phyloP scores from a whole-genome alignment of 2,113 vertebrate species.

The Nyctereutes procyonoides region DNA sequence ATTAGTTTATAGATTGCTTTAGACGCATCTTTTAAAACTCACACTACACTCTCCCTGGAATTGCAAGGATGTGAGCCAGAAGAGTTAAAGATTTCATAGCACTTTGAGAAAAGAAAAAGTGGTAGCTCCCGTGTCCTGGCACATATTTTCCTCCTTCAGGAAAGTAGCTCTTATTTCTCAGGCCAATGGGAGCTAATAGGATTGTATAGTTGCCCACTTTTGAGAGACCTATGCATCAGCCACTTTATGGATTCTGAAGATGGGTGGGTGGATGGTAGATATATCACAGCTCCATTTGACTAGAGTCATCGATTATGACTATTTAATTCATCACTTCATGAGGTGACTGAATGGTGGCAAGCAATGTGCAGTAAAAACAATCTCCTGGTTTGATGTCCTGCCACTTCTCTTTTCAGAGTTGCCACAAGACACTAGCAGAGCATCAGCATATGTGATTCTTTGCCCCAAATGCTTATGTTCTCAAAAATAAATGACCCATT shows the following conservation, averaged over 20 bases:
- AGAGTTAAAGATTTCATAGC: background rate
- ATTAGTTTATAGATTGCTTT: background rate
- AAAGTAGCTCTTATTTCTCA: background rate
- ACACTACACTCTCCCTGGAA: background rate
- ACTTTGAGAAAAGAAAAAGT: background rate
- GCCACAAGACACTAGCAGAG: background rate
- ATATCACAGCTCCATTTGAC: background rate
- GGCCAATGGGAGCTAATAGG: background rate
- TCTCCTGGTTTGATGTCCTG: background rate
- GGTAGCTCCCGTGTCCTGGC: too few relatives aligned
- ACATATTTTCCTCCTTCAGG: background rate
- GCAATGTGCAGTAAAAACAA: background rate
- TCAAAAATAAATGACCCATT: slow-evolving; percentile 51
- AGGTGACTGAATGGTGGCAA: background rate
- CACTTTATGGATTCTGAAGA: background rate
- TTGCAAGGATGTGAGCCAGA: background rate
- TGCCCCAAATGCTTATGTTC: background rate
- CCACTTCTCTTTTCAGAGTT: background rate
- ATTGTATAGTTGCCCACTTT: background rate
- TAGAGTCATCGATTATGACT: background rate
- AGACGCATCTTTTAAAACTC: background rate
- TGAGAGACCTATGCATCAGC: background rate
- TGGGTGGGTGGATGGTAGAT: background rate
- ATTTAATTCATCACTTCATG: slow-evolving; percentile 14
- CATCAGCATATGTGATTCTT: background rate